Percentiles rank a stretch among this genome's conserved stretches.
Conservation (phyloP, 37 sponge, comb jelly and placozoan species). For the Mnemiopsis leidyi region DNA sequence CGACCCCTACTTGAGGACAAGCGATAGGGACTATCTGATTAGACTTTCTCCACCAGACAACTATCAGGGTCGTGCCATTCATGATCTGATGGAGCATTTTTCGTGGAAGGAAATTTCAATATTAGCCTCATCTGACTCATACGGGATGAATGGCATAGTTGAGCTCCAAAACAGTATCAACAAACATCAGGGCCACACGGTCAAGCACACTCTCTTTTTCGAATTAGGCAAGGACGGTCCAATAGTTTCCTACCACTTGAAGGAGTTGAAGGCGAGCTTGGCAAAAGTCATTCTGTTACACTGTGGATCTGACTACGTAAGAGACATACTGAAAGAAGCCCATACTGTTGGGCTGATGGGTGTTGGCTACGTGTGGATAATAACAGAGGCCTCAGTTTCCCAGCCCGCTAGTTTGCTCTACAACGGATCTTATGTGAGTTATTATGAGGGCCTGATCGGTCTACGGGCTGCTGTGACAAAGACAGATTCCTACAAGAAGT, state of each 20-base stretch:
- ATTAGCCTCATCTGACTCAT: neutral
- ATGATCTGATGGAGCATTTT: neutral
- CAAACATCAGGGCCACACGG: neutral
- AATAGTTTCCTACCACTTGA: neutral
- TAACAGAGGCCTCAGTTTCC: neutral
- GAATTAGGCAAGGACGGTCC: neutral
- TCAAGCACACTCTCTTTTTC: neutral
- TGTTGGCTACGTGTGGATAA: neutral
- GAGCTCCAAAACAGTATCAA: neutral
- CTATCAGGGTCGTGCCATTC: neutral
- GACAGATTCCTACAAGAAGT: neutral
- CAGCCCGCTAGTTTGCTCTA: neutral
- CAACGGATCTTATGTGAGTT: neutral
- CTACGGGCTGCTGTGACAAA: neutral
- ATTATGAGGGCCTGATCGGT: neutral
- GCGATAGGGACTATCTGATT: neutral
- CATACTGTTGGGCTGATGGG: neutral
- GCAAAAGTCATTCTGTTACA: constrained; percentile 13
- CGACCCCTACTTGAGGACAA: neutral
- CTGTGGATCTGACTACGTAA: neutral
- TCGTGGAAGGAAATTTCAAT: neutral
- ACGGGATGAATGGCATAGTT: neutral
- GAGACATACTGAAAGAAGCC: neutral
- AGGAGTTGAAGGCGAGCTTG: neutral
- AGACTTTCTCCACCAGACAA: neutral